These are phyloP conservation scores for Pheosia gnoma DNA, from an alignment of 2,888 invertebrate species.

Conservation along the genomic window DNA sequence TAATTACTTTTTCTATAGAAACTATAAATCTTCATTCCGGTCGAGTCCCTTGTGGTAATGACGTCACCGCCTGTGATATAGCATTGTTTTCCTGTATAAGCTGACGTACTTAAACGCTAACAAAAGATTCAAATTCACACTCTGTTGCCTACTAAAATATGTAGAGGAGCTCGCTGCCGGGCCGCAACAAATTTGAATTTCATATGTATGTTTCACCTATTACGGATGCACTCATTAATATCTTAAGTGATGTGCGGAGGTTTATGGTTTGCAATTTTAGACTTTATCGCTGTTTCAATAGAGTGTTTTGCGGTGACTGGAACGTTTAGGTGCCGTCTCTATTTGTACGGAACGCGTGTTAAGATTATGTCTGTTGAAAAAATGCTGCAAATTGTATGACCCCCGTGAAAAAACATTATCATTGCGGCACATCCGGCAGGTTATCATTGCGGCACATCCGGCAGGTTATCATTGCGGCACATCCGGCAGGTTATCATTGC, in stretches of 20 bases:
- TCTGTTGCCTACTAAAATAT: slow-evolving; percentile 83
- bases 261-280: slow-evolving; percentile 52
- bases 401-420: slow-evolving; percentile 80
- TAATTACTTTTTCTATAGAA: slow-evolving; percentile 79
- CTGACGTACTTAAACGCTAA: slow-evolving; percentile 76
- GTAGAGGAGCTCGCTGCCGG: slow-evolving; percentile 79
- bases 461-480: slow-evolving; percentile 57
- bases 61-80: slow-evolving; percentile 56
- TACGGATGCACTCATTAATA: slow-evolving; percentile 84
- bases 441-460: slow-evolving; percentile 65
- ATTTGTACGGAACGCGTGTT: slow-evolving; percentile 71
- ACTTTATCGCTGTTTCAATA: slow-evolving; percentile 48
- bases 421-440: slow-evolving; percentile 62
- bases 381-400: slow-evolving; percentile 81
- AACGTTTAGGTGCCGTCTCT: slow-evolving; percentile 42
- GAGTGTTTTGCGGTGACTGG: slow-evolving; percentile 34
- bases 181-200: slow-evolving; percentile 83
- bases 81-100: slow-evolving; percentile 66
- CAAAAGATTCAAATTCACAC: slow-evolving; percentile 84
- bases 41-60: slow-evolving; percentile 43
- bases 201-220: slow-evolving; percentile 84
- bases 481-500: slow-evolving; percentile 63
- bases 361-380: slow-evolving; percentile 79
- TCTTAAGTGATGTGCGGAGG: slow-evolving; percentile 80
- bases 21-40: slow-evolving; percentile 67